A percentile compares a stretch with the other conserved stretches of the same genome.
Evolutionary conservation across 2,797 vertebrate genomes (phyloP).

Genomic region (Anomalospiza imberbis): DNA sequence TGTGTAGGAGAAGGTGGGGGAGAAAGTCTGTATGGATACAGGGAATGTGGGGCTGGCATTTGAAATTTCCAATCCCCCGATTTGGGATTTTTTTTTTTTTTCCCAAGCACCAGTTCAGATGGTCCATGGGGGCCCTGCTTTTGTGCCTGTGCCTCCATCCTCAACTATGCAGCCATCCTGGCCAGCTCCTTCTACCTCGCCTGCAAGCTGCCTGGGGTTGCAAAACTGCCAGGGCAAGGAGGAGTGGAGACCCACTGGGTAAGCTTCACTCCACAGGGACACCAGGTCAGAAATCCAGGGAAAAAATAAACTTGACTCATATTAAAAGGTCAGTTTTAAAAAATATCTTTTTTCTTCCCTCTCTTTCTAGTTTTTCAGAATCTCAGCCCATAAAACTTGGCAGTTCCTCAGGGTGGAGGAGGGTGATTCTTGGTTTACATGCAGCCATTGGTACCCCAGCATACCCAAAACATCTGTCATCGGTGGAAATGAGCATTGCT

Average conservation of each 20-base stretch:
- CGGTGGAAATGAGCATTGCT: not conserved
- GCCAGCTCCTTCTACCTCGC: not conserved
- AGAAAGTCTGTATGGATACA: not conserved
- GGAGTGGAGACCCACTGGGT: not conserved
- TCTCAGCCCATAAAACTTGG: not conserved
- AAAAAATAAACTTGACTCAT: not conserved
- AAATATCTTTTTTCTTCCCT: fast-evolving
- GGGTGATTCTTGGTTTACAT: not conserved
- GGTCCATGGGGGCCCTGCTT: not conserved
- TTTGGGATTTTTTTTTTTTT: not conserved
- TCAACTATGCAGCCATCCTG: not conserved
- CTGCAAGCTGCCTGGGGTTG: constrained; percentile 9
- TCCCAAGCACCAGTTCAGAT: not conserved
- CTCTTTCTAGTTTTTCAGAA: not conserved
- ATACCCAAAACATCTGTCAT: constrained; percentile 22
- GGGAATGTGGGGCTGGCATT: not conserved
- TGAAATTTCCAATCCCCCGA: not conserved
- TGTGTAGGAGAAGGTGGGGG: not conserved
- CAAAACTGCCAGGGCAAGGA: not conserved
- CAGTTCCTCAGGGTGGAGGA: not conserved
- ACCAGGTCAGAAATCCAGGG: not conserved
- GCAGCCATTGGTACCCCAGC: not conserved
- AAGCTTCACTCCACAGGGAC: not conserved
- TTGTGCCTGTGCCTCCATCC: not conserved
- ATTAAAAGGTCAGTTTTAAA: not conserved